A percentile compares a stretch with the other conserved stretches of the same genome.
Conservation (phyloP, 2,797 vertebrate species). For the Petrocephalus schoutedeni region DNA sequence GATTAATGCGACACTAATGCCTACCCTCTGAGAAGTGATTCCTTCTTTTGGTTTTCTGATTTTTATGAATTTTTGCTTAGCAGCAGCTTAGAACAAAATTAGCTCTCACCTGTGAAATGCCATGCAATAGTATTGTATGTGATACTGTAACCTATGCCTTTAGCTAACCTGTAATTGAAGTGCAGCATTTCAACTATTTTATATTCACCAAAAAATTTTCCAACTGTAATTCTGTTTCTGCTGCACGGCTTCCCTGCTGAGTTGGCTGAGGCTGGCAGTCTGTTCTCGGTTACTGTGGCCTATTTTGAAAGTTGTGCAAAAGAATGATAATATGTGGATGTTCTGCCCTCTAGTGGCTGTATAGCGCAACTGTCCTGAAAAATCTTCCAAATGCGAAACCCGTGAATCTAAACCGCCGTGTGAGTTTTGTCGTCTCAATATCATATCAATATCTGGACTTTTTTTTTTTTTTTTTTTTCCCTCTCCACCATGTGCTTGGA, state of each 20-base stretch:
- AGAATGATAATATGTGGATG: conserved; percentile 1
- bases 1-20: conserved; percentile 8
- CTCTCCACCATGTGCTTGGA: background rate
- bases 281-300: background rate
- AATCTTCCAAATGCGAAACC: background rate
- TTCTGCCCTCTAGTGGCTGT: conserved; percentile 18
- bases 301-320: background rate
- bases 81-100: background rate
- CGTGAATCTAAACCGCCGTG: background rate
- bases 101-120: background rate
- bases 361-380: background rate
- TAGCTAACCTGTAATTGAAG: conserved; percentile 2
- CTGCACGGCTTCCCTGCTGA: background rate
- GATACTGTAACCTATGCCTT: conserved; percentile 15
- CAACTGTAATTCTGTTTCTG: background rate
- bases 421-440: background rate
- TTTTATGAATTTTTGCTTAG: background rate
- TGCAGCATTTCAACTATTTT: background rate
- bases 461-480: background rate
- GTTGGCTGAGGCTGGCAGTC: background rate
- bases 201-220: background rate
- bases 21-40: background rate
- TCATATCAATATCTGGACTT: background rate
- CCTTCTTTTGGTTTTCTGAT: background rate
- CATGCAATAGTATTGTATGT: background rate